Percentiles rank a stretch among this genome's conserved stretches.
Evolutionary conservation across 37 sponge, comb jelly and placozoan species (phyloP).

Genomic region (Aplysina aerophoba): DNA sequence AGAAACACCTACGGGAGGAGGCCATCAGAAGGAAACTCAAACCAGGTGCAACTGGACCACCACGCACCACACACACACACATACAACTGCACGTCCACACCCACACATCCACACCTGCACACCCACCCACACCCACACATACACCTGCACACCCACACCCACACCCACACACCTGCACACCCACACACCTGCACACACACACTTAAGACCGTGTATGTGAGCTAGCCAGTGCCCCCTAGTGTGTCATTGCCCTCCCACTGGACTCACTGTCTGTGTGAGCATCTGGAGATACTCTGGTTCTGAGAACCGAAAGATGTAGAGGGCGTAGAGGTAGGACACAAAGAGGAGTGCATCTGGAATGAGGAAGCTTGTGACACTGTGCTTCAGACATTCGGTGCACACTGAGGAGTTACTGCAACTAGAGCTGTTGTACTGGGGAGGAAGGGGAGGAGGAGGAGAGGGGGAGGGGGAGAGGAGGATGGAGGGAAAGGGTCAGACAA

Average conservation of each 20-base stretch:
- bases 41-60: no score
- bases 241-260: neutral
- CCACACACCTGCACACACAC: neutral
- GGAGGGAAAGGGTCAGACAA: neutral
- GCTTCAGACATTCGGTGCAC: constrained; percentile 27
- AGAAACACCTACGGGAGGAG: constrained; percentile 59
- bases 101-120: neutral
- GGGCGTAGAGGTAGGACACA: constrained; percentile 61
- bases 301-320: constrained; percentile 75
- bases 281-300: constrained; percentile 78
- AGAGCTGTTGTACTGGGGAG: neutral
- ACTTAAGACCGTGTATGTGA: neutral
- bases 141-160: neutral
- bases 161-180: no score
- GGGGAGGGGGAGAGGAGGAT: neutral
- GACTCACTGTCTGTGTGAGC: constrained; percentile 76
- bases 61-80: neutral
- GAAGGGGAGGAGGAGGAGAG: neutral
- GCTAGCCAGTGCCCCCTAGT: neutral
- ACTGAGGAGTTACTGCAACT: neutral
- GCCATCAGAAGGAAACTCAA: neutral
- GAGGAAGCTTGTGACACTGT: constrained; percentile 58
- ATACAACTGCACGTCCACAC: no score
- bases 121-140: neutral
- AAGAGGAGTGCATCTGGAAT: constrained; percentile 75